Evolutionary conservation across 2,888 invertebrate genomes (phyloP), one percentile per base, ranked within the genome.

Genomic region (Limnephilus marmoratus): DNA sequence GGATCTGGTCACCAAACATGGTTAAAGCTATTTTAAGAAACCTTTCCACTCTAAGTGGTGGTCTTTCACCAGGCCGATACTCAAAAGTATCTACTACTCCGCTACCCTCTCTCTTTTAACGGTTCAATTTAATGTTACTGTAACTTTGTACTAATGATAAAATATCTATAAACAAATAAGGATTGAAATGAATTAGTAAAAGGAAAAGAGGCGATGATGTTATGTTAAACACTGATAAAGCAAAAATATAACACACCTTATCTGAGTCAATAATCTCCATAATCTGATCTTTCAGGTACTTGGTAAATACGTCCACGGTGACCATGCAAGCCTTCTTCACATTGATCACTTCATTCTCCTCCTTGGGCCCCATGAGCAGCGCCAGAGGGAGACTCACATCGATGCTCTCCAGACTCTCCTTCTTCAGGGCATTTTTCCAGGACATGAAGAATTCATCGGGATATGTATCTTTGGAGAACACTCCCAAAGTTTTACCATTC

Each of bases 261-360:
- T 99, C 99, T 7, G 98, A 98, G 96, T 99, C 99, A 94, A 99
- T 99, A 94, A 99, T 99, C 95, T 99, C 99, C 98, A 99, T 99
- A 94, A 99, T 98, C 95, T 99, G 99, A 95, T 99, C 99, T 95
- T 99, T 98, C 83, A 99, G 97, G 95, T 99, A 99, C 95, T 99
- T 99, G 89, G 98, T 98, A 95, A 99, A 99, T 24, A 99, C 98
- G 96, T 99, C 99, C 91, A 98, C 98, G 15, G 99, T 98, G 18
- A 99, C 98, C 95, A 98, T 96, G 94, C 98, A 98, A 0, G 99
- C 99, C 96, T 99, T 99, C 94, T 98, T 99, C 91, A 99, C 97
- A 13, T 98, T 98, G 90, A 97, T 97, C 91, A 99, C 96, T 96
- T 99, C 99, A 0, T 97, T 95, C 94, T 99, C 99, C 95, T 99